phyloP scores from a whole-genome alignment of 1,140 invertebrate species.

The Drosophila persimilis region DNA sequence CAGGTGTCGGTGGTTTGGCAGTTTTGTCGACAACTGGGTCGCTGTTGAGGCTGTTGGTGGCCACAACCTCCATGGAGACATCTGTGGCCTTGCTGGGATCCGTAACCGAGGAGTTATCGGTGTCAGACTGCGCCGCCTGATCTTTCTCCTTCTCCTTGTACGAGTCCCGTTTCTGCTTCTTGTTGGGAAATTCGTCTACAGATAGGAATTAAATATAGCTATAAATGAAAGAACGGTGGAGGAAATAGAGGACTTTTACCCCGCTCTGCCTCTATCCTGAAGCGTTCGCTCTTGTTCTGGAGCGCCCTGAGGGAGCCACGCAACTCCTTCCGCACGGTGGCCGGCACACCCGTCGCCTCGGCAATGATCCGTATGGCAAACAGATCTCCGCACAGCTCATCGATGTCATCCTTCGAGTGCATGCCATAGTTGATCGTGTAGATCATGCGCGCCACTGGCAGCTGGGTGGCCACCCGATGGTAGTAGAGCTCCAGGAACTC shows the following conservation, averaged over 20 bases:
- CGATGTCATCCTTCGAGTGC: constrained; percentile 81
- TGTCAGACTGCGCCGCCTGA: constrained; percentile 12
- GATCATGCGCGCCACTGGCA: constrained; percentile 78
- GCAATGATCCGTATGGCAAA: constrained; percentile 81
- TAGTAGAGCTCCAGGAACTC: constrained; percentile 81
- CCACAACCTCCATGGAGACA: constrained; percentile 39
- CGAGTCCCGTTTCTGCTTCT: constrained; percentile 66
- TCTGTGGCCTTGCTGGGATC: constrained; percentile 49
- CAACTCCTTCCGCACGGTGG: constrained; percentile 76
- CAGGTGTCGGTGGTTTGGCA: constrained; percentile 29
- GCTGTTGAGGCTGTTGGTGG: constrained; percentile 4
- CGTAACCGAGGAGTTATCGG: constrained; percentile 5
- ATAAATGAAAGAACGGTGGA: background rate
- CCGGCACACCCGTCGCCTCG: constrained; percentile 75
- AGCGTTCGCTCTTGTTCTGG: constrained; percentile 71
- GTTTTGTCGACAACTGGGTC: constrained; percentile 11
- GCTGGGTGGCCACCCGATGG: constrained; percentile 70
- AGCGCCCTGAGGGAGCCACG: constrained; percentile 74
- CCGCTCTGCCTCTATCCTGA: constrained; percentile 65
- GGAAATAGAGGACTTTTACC: constrained; percentile 38
- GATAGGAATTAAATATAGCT: background rate
- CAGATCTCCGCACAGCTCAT: constrained; percentile 82
- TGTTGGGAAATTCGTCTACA: constrained; percentile 66
- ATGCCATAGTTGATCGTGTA: constrained; percentile 81
- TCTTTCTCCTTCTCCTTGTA: constrained; percentile 53